Conservation (phyloP, 2,888 invertebrate species). For the Aleiodes testaceus region DNA sequence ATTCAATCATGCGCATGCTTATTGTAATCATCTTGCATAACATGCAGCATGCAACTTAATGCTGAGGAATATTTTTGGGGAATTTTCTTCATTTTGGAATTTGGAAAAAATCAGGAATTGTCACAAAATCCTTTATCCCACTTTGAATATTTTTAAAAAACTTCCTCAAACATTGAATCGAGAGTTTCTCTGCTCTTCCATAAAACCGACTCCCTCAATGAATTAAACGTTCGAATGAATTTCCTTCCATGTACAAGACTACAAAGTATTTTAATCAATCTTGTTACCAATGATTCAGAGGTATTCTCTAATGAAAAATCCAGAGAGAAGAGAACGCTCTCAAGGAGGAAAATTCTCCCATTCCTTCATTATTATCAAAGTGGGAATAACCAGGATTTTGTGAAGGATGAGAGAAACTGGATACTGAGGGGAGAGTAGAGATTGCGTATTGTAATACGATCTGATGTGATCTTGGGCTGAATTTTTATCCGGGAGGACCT, state of each 20-base stretch:
- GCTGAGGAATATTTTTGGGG: too few relatives aligned
- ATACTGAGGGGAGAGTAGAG: conserved; percentile 37
- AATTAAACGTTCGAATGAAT: not conserved
- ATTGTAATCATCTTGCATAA: not conserved
- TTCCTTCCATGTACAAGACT: not conserved
- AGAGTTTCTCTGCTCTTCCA: too few relatives aligned
- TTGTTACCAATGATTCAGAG: conserved; percentile 17
- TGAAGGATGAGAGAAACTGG: conserved; percentile 16
- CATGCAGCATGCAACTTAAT: too few relatives aligned
- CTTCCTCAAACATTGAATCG: too few relatives aligned
- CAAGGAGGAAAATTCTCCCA: conserved; percentile 5
- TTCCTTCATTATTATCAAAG: not conserved
- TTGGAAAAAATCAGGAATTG: too few relatives aligned
- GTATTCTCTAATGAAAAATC: conserved; percentile 23
- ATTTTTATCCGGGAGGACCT: conserved; percentile 65
- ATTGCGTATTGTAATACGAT: conserved; percentile 41
- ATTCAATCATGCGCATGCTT: not conserved
- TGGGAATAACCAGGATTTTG: not conserved
- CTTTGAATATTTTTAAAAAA: too few relatives aligned
- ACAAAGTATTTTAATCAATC: conserved; percentile 7
- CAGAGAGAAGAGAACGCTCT: not conserved
- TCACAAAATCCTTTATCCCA: too few relatives aligned
- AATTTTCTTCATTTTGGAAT: too few relatives aligned
- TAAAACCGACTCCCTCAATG: too few relatives aligned
- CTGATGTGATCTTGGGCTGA: conserved; percentile 41